Evolutionary conservation across 1,140 invertebrate genomes (phyloP), one percentile per base, ranked within the genome.

Genomic region (Bombus huntii): DNA sequence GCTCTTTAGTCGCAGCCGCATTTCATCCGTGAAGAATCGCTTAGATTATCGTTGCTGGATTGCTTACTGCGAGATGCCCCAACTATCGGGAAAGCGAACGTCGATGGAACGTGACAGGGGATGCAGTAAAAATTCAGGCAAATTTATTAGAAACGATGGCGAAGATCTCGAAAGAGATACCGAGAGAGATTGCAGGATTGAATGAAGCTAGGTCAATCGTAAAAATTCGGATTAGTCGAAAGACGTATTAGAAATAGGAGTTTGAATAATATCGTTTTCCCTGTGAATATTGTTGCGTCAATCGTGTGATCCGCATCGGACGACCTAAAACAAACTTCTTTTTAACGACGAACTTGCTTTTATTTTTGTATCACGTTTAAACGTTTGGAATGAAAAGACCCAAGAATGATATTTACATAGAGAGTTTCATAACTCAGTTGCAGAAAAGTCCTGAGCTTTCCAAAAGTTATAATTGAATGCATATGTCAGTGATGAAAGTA

Each of bases 21-120:
- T 81, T 84, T 87, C 88, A 81, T 15, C 65, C 22, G 75, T 83
- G 74, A 83, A 83, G 65, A 70, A 83, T 77, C 75, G 47, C 65
- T 53, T 8, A 59, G 82, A 83, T 83, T 71, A 78, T 37, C n/a
- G 39, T 78, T 81, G 44, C 47, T 70, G 47, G 73, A 83, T 83
- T 34, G 74, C 37, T 70, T 42, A n/a, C 53, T 66, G 65, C 47
- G 34, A 34, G 15, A 31, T 37, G 59, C 3, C 8, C 0, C 13
- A 71, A 42, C 82, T 70, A 70, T 78, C 37, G 28, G 13, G 22
- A 37, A 9, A 9, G n/a, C 2, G 37, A 31, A 25, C 28, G 62
- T 66, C 28, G 70, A 66, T 39, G 44, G 62, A 77, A 57, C 73
- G 73, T 68, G 70, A 22, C 42, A 65, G 74, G n/a, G 34, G 34